Conservation (phyloP, 2,888 invertebrate species). For the Aspidiotus rigidus region DNA sequence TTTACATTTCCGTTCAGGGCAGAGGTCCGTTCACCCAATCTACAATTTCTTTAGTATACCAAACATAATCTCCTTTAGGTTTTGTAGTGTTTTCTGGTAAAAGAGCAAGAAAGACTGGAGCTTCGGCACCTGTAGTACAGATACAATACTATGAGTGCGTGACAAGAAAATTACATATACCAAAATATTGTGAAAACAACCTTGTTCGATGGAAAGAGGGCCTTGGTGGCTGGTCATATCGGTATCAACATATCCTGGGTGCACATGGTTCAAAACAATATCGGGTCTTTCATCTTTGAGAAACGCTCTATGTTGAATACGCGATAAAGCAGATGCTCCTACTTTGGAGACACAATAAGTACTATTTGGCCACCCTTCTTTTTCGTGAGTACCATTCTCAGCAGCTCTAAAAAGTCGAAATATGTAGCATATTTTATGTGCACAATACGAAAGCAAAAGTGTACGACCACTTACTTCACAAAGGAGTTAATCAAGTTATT, state of each 20-base stretch:
- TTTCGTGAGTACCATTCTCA: constrained; percentile 42
- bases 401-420: constrained; percentile 40
- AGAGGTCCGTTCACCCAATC: constrained; percentile 46
- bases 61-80: constrained; percentile 56
- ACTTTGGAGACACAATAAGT: constrained; percentile 66
- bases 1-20: not conserved
- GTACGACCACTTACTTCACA: constrained; percentile 19
- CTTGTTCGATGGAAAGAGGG: constrained; percentile 49
- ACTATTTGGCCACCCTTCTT: constrained; percentile 52
- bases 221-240: constrained; percentile 67
- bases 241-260: constrained; percentile 69
- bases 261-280: constrained; percentile 59
- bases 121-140: constrained; percentile 46
- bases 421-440: not conserved
- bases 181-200: constrained; percentile 37
- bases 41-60: constrained; percentile 51
- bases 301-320: constrained; percentile 56
- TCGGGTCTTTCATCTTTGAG: constrained; percentile 49
- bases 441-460: too few species aligned
- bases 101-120: constrained; percentile 54
- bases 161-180: too few species aligned
- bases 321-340: constrained; percentile 57
- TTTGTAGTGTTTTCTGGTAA: constrained; percentile 46
- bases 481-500: constrained; percentile 34
- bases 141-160: not conserved